Percentiles rank a stretch among this genome's conserved stretches.
Conservation (phyloP, 2,888 invertebrate species). For the Chymomyza amoena region DNA sequence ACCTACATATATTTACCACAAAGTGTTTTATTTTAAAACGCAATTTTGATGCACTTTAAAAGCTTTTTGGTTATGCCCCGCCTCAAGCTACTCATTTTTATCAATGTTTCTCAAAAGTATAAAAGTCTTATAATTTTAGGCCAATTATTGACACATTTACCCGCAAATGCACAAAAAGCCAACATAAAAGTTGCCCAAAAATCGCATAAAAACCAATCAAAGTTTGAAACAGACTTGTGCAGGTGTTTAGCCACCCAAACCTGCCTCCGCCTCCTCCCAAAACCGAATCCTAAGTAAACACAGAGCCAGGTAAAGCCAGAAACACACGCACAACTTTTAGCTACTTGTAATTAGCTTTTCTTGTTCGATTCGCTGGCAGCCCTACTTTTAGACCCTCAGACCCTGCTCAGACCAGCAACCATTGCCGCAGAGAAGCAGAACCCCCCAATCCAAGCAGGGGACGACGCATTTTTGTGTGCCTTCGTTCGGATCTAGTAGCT, state of each 20-base stretch:
- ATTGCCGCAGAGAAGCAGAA: conserved; percentile 45
- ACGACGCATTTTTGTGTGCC: conserved; percentile 59
- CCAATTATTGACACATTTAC: conserved; percentile 67
- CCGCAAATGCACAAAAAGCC: conserved; percentile 7
- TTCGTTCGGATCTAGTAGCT: conserved; percentile 48
- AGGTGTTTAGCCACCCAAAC: conserved; percentile 47
- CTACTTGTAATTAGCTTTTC: conserved; percentile 73
- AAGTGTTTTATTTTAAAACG: too few relatives aligned
- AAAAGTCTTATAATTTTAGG: conserved; percentile 38
- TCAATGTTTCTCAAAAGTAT: conserved; percentile 17
- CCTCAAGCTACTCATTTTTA: background rate
- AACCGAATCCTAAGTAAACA: background rate
- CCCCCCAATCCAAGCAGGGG: conserved; percentile 21
- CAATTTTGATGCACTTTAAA: too few relatives aligned
- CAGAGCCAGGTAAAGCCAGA: background rate
- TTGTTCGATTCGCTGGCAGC: conserved; percentile 66
- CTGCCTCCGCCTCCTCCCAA: conserved; percentile 9
- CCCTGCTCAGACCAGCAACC: conserved; percentile 40
- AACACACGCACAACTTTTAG: conserved; percentile 66
- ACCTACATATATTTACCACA: too few relatives aligned
- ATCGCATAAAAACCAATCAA: conserved; percentile 67
- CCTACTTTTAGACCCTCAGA: conserved; percentile 31
- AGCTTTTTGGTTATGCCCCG: too few relatives aligned
- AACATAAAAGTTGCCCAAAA: conserved; percentile 26
- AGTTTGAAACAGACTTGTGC: conserved; percentile 61